These are phyloP conservation scores for Siderastrea siderea DNA, from an alignment of 92 coral and sea anemone genomes.

Conservation along the genomic window DNA sequence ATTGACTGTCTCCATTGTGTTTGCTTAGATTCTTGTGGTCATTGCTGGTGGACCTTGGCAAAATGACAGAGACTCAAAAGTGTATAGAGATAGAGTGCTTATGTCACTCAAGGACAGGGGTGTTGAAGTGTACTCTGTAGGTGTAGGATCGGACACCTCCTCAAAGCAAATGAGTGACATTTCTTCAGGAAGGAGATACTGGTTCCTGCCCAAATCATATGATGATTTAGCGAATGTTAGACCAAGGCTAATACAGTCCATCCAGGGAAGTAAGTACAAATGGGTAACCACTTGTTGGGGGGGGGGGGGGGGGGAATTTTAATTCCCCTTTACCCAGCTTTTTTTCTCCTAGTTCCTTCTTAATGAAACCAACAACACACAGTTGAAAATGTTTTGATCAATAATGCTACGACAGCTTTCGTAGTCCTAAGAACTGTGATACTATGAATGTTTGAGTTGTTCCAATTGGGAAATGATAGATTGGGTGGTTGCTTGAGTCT, in stretches of 20 bases:
- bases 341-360: no score
- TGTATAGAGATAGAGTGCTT: conserved; percentile 28
- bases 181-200: conserved; percentile 31
- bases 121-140: conserved; percentile 59
- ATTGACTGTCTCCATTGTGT: background rate
- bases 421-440: no score
- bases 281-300: background rate
- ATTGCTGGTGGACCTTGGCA: conserved; percentile 80
- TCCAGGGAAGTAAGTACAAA: conserved; percentile 57
- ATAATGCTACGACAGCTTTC: no score
- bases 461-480: no score
- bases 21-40: conserved; percentile 71
- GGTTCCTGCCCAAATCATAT: conserved; percentile 30
- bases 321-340: no score
- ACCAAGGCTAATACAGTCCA: conserved; percentile 42
- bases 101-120: conserved; percentile 46
- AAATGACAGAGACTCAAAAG: conserved; percentile 30
- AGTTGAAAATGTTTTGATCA: no score
- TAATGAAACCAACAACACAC: no score
- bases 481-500: no score
- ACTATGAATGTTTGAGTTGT: no score
- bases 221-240: conserved; percentile 42
- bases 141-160: conserved; percentile 34
- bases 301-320: no score
- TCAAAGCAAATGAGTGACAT: background rate